These are phyloP conservation scores for Casuarius casuarius DNA, from an alignment of 2,113 vertebrate species.

Conservation along the genomic window DNA sequence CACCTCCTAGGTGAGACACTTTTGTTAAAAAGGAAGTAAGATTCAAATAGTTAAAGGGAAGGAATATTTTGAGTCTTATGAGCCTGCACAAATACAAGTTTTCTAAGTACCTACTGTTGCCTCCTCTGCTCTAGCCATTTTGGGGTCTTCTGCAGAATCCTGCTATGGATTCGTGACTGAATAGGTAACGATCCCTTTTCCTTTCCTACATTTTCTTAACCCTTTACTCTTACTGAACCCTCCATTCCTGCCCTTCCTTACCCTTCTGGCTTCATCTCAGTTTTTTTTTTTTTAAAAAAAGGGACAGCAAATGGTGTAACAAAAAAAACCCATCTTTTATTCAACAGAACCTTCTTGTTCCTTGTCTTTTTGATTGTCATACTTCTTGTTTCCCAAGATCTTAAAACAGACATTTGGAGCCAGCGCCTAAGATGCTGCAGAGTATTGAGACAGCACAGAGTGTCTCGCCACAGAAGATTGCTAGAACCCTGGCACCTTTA, in stretches of 20 bases:
- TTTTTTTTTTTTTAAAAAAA: too few species aligned
- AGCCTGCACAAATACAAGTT: not conserved
- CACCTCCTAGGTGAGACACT: not conserved
- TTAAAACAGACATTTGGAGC: not conserved
- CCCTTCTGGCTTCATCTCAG: not conserved
- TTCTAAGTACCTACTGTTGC: not conserved
- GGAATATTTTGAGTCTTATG: not conserved
- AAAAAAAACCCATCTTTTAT: not conserved
- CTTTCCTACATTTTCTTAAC: rapidly evolving
- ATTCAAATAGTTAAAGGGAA: not conserved
- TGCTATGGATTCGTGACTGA: not conserved
- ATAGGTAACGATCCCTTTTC: not conserved
- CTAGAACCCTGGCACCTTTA: not conserved
- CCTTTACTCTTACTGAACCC: not conserved
- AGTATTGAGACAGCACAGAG: not conserved
- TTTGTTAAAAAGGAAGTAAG: not conserved
- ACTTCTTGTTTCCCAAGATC: not conserved
- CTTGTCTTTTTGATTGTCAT: not conserved
- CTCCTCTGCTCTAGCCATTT: not conserved
- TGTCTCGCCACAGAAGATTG: not conserved
- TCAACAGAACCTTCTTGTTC: not conserved
- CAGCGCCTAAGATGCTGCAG: not conserved
- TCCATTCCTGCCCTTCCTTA: not conserved
- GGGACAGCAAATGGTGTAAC: not conserved
- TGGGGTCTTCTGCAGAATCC: not conserved